Conservation (phyloP, 2,113 vertebrate species). For the Phyllopteryx taeniolatus region DNA sequence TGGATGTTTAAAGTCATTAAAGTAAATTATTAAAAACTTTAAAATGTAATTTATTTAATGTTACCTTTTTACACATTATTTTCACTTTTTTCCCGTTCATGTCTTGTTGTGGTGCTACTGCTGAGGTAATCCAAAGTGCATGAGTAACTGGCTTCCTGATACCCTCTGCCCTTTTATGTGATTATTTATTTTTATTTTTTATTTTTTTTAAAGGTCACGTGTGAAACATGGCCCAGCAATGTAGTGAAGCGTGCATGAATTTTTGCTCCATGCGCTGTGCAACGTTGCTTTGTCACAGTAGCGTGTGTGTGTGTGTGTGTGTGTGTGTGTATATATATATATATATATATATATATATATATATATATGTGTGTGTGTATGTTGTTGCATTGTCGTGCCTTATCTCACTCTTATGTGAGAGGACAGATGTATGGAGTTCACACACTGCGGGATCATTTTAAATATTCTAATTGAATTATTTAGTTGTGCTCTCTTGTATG, state of each 20-base stretch:
- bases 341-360: too few relatives aligned
- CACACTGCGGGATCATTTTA: neutral
- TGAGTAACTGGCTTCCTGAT: neutral
- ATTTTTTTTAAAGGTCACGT: neutral
- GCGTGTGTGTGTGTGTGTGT: neutral
- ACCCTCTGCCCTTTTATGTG: neutral
- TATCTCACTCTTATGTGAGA: neutral
- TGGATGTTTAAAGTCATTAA: too few relatives aligned
- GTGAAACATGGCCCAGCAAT: conserved; percentile 2
- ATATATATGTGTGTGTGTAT: too few relatives aligned
- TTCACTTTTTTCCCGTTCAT: neutral
- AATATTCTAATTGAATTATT: neutral
- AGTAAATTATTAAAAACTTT: too few relatives aligned
- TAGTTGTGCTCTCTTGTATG: neutral
- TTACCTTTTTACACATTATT: neutral
- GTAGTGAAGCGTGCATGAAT: neutral
- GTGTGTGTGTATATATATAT: too few relatives aligned
- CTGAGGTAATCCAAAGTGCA: neutral
- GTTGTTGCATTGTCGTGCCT: too few relatives aligned
- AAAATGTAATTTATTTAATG: neutral
- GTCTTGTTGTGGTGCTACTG: neutral
- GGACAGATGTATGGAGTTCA: neutral
- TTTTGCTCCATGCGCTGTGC: neutral
- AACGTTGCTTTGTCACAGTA: neutral
- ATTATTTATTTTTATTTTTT: neutral